Base-by-base conservation (phyloP, 2,113 vertebrate species). In the Caranx melampygus region DNA sequence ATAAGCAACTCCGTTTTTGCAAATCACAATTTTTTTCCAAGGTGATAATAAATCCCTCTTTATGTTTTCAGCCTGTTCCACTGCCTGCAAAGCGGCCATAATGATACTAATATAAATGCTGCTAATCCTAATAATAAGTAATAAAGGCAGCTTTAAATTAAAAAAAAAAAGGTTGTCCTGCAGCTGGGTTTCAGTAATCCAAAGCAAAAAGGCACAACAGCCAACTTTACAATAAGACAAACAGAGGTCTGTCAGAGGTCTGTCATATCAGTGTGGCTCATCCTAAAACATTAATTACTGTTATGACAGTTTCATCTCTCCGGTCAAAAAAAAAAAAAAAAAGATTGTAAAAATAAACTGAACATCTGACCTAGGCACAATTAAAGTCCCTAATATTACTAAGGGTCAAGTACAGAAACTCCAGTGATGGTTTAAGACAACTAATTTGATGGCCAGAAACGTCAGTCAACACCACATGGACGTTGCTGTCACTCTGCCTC, bases 281-380 rank as follows among this genome's bases (percentile, higher is more conserved):
- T 79, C 61, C 51, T 83, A 20, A 59, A 52, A 13, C 67, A 49
- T 42, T 37, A 0, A 40, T 47, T 35, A 72, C 45, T 52, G 51
- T 49, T 59, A 20, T 44, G 26, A 75, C 18, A 59, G 37, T n/a
- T 37, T 34, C 14, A 66, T 3, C 37, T 52, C 35, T 63, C 42
- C 20, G 5, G 31, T 40, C 6, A 31, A 35, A 75, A 61, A 71
- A 3, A 35, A 78, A 75, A 3, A 16, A 42, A 84, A 60, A 58
- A 26, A 71, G 52, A 67, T 3, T 52, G 21, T 16, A 21, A 59
- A 37, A 66, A 61, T 6, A 6, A 57, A 62, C 37, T 61, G 18
- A 74, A 65, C 70, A 21, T 44, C 26, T 49, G 54, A 75, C 20
- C 58, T 62, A 84, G 70, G 70, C 80, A 89, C 82, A 67, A 65